A percentile compares a stretch with the other conserved stretches of the same genome.
Evolutionary conservation across 2,113 vertebrate species (phyloP).

Genomic region (Psettodes erumei): DNA sequence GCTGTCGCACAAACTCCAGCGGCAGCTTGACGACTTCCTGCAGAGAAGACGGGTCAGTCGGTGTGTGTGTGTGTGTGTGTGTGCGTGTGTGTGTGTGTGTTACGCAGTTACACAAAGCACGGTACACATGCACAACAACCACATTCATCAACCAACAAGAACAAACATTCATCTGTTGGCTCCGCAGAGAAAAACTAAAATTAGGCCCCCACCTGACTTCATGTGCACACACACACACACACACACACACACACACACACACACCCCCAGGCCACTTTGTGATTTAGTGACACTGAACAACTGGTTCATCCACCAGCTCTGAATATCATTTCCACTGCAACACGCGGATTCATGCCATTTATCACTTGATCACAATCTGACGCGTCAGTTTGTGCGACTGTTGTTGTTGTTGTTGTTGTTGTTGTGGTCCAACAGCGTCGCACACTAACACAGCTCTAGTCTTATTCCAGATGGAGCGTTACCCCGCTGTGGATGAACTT

Average conservation of each 20-base stretch:
- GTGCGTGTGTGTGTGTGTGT: too few relatives aligned
- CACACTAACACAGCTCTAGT: neutral
- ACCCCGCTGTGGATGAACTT: slow-evolving; percentile 95
- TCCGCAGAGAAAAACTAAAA: neutral
- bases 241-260: too few relatives aligned
- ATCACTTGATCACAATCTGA: neutral
- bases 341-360: too few relatives aligned
- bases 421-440: too few relatives aligned
- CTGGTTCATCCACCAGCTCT: neutral
- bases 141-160: neutral
- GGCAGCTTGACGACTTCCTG: slow-evolving; percentile 96
- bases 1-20: slow-evolving; percentile 93
- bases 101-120: too few relatives aligned
- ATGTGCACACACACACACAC: slow-evolving; percentile 36
- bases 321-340: neutral
- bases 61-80: too few relatives aligned
- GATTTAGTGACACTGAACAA: neutral
- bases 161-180: neutral
- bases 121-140: neutral
- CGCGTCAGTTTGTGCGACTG: too few relatives aligned
- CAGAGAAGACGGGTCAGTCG: slow-evolving; percentile 27
- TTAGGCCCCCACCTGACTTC: slow-evolving; percentile 28
- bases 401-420: too few relatives aligned
- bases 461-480: slow-evolving; percentile 27
- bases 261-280: neutral